Conservation (phyloP, 1,140 invertebrate genomes). For the Drosophila sp. region DNA sequence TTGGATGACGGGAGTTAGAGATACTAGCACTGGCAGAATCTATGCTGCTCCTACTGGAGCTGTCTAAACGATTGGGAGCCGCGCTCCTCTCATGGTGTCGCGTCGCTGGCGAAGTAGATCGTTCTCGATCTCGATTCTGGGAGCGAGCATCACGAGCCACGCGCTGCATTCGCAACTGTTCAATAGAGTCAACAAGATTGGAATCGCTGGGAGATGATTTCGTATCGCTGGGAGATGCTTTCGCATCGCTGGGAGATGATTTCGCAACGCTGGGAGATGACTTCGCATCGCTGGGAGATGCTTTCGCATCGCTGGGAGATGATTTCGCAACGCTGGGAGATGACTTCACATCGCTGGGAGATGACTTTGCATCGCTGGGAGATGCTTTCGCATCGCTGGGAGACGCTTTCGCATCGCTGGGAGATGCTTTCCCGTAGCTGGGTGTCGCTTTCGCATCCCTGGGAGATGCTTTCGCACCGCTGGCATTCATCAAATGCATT, state of each 20-base stretch:
- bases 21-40: constrained; percentile 60
- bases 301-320: constrained; percentile 22
- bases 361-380: constrained; percentile 23
- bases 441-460: constrained; percentile 5
- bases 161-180: constrained; percentile 66
- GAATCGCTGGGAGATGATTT: constrained; percentile 50
- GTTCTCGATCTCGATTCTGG: constrained; percentile 57
- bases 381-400: constrained; percentile 16
- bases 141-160: constrained; percentile 61
- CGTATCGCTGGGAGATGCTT: constrained; percentile 13
- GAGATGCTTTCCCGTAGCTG: constrained; percentile 16
- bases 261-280: constrained; percentile 21
- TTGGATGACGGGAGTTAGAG: constrained; percentile 39
- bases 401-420: constrained; percentile 23
- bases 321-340: neutral
- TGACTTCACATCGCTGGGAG: too few relatives aligned
- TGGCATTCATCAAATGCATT: constrained; percentile 45
- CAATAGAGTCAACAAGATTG: constrained; percentile 66
- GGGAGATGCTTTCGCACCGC: constrained; percentile 20
- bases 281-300: constrained; percentile 31
- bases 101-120: constrained; percentile 45
- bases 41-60: constrained; percentile 72
- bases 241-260: constrained; percentile 33
- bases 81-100: constrained; percentile 57
- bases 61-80: constrained; percentile 73